Evolutionary conservation across 2,113 vertebrate species (phyloP), one percentile per base, ranked within the genome.

Genomic region (Echinops telfairi): DNA sequence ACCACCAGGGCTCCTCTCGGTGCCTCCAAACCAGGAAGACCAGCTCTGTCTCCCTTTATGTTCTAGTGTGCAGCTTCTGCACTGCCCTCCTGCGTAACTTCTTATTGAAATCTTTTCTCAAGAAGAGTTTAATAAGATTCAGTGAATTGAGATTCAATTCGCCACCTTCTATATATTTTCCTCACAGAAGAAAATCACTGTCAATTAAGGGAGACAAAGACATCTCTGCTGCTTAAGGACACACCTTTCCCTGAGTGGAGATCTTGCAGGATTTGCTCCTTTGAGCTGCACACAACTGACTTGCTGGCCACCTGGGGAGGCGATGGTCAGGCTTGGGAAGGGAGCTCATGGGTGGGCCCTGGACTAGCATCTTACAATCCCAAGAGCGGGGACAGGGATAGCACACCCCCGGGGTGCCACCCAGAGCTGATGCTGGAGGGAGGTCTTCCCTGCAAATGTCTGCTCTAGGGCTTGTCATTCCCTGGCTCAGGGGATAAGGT

Each of bases 131-230:
- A 43, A 82, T 88, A 92, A 89, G 81, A 83, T 0, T 0, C 86
- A 71, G 71, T n/a, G 71, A 85, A 70, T 14, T 83, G 88, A 90
- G 90, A 77, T 83, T 77, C 88, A 70, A 86, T 93, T 78, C 2
- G 1, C 53, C 91, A 73, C 36, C 76, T 95, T 96, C 92, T 81
- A 86, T 83, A 29, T 62, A 58, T 94, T 95, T 95, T 83, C 90
- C 80, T 93, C 96, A 15, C 38, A 43, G 76, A 57, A 91, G 88
- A 96, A 78, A 88, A 88, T 85, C 70, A 36, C 64, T 68, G 95
- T 92, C 86, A 86, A 64, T 92, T 90, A 94, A 60, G 17, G 76
- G 47, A 47, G 83, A 95, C 83, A 78, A 80, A 93, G 92, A 86
- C 85, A 7, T 71, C 83, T 73, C 93, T 53, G 29, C 80, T 16